Base-by-base conservation (phyloP, 2,113 vertebrate species). In the Vulpes vulpes region DNA sequence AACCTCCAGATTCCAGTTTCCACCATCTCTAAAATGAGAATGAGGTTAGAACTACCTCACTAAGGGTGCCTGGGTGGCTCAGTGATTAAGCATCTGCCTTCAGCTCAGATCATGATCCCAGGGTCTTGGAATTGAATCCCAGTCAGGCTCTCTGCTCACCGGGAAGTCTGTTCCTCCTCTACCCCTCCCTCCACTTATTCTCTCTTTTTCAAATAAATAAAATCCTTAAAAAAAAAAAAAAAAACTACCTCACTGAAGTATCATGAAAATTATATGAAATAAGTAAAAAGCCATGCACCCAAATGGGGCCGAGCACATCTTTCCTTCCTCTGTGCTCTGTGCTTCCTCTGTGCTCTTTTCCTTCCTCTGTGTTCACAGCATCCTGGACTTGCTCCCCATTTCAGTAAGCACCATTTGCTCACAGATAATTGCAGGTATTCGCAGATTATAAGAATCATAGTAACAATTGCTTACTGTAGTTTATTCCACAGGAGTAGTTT, bases 401-500 rank as follows among this genome's bases (percentile, higher is more conserved):
- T 60, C 55, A 55, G 1, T 49, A 0, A 1, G 11, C 57, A 51
- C 71, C 35, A 20, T 67, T 81, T 57, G 49, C 55, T 91, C 62
- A 84, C 49, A 38, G 30, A 53, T 20, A 17, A 30, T 89, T 76
- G 16, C 57, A 57, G 51, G 23, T 67, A 38, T 43, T 79, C 32
- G 2, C 19, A 9, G 30, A 81, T 55, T 38, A 1, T n/a, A 23
- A 22, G 38, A 85, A 78, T n/a, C 5, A 49, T 8, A n/a, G 19
- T 20, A 51, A 49, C 64, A 35, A 1, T 53, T 83, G 15, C n/a
- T 59, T 89, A 23, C 11, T 67, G 35, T 51, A 30, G 22, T 65
- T 92, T 96, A 60, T 59, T 93, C 55, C 64, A 9, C 38, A 80
- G 82, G 55, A 96, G n/a, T 85, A 55, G 27, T 88, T 90, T 93